Conservation (phyloP, 2,888 invertebrate genomes). For the Chloroclystis v-ata region DNA sequence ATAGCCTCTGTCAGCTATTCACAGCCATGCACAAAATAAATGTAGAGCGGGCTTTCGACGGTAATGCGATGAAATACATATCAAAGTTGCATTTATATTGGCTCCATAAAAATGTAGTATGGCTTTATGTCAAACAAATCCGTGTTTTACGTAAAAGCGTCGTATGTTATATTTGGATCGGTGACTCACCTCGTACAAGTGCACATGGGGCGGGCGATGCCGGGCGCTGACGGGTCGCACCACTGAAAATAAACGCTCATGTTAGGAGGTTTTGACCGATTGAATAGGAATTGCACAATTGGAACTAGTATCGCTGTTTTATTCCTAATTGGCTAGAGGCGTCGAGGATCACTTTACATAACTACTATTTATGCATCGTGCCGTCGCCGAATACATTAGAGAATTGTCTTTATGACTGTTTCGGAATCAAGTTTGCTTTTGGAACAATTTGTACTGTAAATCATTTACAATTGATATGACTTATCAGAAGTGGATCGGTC, state of each 20-base stretch:
- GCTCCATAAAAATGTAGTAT: neutral
- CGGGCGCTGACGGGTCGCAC: conserved; percentile 52
- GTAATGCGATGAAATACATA: neutral
- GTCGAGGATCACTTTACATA: conserved; percentile 10
- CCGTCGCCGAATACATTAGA: neutral
- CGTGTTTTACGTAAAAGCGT: conserved; percentile 6
- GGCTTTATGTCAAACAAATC: neutral
- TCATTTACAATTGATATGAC: neutral
- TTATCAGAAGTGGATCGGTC: neutral
- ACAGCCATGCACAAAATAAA: neutral
- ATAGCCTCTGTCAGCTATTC: neutral
- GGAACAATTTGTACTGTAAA: neutral
- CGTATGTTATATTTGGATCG: conserved; percentile 36
- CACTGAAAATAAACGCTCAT: conserved; percentile 51
- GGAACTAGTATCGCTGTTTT: conserved; percentile 16
- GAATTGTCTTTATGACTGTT: neutral
- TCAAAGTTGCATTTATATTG: conserved; percentile 2
- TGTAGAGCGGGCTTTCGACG: neutral
- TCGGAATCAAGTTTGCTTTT: conserved; percentile 1
- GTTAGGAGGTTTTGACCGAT: conserved; percentile 25
- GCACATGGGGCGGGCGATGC: conserved; percentile 59
- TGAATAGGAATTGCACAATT: conserved; percentile 24
- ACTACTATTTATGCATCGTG: conserved; percentile 12
- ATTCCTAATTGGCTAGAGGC: conserved; percentile 14
- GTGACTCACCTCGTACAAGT: conserved; percentile 73